Evolutionary conservation across 2,113 vertebrate genomes (phyloP), one percentile per base, ranked within the genome.

Genomic region (Bos indicus): DNA sequence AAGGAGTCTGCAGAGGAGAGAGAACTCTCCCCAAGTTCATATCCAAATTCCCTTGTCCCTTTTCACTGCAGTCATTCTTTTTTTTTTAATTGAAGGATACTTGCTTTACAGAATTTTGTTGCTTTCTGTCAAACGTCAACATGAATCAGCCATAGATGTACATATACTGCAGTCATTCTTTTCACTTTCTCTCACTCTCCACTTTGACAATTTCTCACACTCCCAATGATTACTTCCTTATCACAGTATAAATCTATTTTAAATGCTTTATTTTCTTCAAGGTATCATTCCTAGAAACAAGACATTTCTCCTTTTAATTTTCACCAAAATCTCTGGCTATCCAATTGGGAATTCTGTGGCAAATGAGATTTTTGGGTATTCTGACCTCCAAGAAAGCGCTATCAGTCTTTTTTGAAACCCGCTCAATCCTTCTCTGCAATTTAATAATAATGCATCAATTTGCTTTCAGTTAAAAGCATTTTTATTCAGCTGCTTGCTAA

Each of bases 401-500:
- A 57, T 51, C 1, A 54, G 33, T 85, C 81, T 89, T 56, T 92
- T 78, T 26, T 86, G 82, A 78, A 96, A 87, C 4, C 36, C 54
- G 77, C 54, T 96, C 94, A 62, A 52, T 82, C 94, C 91, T 92
- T 62, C 77, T 92, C 71, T 81, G 74, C 48, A 96, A 85, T 52
- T 92, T 92, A 97, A 95, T 90, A 96, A 96, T 77, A 96, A 97
- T 57, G 74, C 33, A 96, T 51, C 88, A 81, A 81, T 98, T 91
- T 92, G 52, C 86, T 97, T 97, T 94, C 77, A 94, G 51, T 95
- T 94, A 88, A 92, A 96, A 97, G 86, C 36, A 46, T 91, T 96
- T 74, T 95, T 85, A 92, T 64, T 93, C 81, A 33, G 30, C 71
- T 95, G 95, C 30, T 82, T 97, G 48, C 59, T 54, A 87, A 95